Evolutionary conservation across 2,888 invertebrate genomes (phyloP).

Genomic region (Geophilus truncorum): DNA sequence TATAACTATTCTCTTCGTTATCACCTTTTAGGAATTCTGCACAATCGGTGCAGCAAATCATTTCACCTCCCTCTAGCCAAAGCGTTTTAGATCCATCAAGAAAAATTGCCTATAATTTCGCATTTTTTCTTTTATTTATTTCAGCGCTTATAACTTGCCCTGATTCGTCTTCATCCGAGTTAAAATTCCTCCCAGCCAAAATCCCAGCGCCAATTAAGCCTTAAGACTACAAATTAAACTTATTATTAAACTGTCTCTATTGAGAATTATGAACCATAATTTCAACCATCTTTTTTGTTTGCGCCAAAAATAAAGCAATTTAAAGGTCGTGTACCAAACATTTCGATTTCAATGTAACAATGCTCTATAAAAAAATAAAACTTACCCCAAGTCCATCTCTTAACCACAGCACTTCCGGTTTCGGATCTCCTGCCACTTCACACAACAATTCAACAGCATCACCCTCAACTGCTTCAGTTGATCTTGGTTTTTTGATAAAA

Average conservation of each 20-base stretch:
- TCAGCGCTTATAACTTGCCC: background rate
- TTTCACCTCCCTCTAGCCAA: background rate
- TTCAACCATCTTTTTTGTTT: no score
- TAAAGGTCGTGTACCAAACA: no score
- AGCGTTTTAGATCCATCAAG: background rate
- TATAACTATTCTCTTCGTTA: background rate
- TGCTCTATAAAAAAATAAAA: background rate
- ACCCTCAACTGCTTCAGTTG: constrained; percentile 76
- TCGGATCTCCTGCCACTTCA: constrained; percentile 82
- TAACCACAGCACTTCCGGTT: constrained; percentile 81
- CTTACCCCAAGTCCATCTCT: constrained; percentile 79
- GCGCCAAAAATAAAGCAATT: background rate
- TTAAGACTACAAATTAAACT: background rate
- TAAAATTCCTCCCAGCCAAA: background rate
- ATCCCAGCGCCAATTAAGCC: background rate
- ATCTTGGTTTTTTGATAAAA: constrained; percentile 74
- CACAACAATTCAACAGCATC: constrained; percentile 80
- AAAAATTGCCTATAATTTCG: background rate
- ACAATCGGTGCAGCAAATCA: background rate
- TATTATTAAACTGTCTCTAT: background rate
- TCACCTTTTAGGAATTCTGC: background rate
- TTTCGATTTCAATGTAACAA: background rate
- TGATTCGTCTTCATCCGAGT: background rate
- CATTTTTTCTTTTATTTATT: background rate
- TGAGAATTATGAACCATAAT: background rate